Base-by-base conservation (phyloP, 2,113 vertebrate genomes). In the Pogona vitticeps region DNA sequence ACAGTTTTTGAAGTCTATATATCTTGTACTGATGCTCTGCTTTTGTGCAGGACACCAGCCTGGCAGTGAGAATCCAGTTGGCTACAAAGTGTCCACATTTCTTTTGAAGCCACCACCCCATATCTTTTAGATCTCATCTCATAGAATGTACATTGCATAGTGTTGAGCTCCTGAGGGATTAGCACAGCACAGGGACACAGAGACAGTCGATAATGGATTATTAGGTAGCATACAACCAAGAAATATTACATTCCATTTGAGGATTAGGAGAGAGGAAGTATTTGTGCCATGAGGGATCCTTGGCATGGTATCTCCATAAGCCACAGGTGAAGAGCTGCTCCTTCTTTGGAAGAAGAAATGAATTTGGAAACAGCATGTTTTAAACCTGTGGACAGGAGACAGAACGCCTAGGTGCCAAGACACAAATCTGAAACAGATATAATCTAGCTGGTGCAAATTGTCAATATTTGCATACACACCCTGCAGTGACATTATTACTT, bases 141-240 rank as follows among this genome's bases (percentile, higher is more conserved):
- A n/a, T 38, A 61, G 40, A 58, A 26, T 73, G 59, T 68, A 23
- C 76, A n/a, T 84, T 58, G 59, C 26, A 65, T 42, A 73, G 38
- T 20, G 67, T 80, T 80, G 56, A 40, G 61, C 67, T 65, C 70
- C 40, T 33, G 26, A 84, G 18, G 83, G 87, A 88, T 84, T 88
- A 88, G 28, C 59, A 75, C n/a, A 58, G 18, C 76, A 68, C 76
- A 80, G 84, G 65, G 82, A 56, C 76, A 73, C 58, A 58, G 68
- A 80, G 58, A 42, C 23, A n/a, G 76, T 80, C 82, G 65, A 58
- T 80, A 75, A 71, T 52, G 71, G 82, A 83, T 88, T 88, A 88
- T 79, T 21, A 63, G 31, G 40, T 33, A 28, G 23, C 40, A 67
- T 52, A 75, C 82, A 84, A 84, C 77, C 82, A 80, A 84, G 68